A percentile compares a stretch with the other conserved stretches of the same genome.
Evolutionary conservation across 2,797 vertebrate species (phyloP).

Genomic region (Artibeus lituratus): DNA sequence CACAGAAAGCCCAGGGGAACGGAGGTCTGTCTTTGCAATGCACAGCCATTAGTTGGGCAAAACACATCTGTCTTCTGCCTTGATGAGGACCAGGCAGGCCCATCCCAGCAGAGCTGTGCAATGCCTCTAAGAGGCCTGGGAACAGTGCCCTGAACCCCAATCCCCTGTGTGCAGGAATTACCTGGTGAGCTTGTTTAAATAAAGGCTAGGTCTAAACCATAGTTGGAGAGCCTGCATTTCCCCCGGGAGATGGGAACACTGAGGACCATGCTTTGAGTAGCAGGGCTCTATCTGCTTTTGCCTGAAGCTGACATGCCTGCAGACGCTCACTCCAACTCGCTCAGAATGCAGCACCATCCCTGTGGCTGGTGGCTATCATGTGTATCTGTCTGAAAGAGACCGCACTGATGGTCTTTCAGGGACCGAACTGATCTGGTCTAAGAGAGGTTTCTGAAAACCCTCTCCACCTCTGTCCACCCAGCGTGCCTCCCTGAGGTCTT

Average conservation of each 20-base stretch:
- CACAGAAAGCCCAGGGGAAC: not conserved
- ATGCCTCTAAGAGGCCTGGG: not conserved
- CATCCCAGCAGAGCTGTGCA: not conserved
- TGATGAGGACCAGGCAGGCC: not conserved
- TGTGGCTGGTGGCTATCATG: not conserved
- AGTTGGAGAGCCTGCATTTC: not conserved
- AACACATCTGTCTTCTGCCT: not conserved
- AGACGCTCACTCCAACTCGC: not conserved
- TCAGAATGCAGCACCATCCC: not conserved
- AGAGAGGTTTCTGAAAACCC: not conserved
- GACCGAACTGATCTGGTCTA: not conserved
- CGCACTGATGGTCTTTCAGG: not conserved
- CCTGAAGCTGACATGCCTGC: not conserved
- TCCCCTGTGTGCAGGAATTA: not conserved
- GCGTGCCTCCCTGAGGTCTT: accelerated
- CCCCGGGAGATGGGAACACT: not conserved
- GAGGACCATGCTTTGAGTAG: not conserved
- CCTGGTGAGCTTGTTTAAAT: not conserved
- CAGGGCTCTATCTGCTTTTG: not conserved
- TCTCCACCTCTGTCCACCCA: not conserved
- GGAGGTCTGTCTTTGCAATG: not conserved
- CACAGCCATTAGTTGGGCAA: not conserved
- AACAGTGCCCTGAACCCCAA: not conserved
- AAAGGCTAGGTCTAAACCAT: not conserved
- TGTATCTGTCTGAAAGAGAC: not conserved